These are phyloP conservation scores for Coptodon bakossiorum DNA, from an alignment of 2,113 vertebrate genomes.

Conservation along the genomic window DNA sequence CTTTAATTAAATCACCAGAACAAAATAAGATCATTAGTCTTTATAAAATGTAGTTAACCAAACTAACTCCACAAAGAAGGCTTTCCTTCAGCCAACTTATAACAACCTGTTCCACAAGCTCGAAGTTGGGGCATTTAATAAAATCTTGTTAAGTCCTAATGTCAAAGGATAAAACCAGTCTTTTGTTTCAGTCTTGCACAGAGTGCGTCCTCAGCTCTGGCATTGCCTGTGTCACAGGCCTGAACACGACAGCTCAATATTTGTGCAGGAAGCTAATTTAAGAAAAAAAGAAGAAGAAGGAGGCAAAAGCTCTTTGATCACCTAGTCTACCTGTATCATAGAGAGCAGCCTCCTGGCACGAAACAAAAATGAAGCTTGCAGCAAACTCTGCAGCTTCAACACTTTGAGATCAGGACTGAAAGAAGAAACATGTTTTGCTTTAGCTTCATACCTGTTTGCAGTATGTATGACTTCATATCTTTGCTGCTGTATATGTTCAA, in stretches of 20 bases:
- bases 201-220: neutral
- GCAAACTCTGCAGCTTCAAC: neutral
- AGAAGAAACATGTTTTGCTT: neutral
- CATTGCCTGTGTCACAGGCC: neutral
- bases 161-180: neutral
- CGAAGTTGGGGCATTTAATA: neutral
- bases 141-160: neutral
- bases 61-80: neutral
- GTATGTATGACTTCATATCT: neutral
- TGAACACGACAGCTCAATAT: neutral
- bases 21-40: neutral
- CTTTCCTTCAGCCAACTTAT: neutral
- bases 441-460: neutral
- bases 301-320: neutral
- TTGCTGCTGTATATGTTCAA: neutral
- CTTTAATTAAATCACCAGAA: neutral
- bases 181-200: neutral
- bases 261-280: neutral
- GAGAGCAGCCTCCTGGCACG: neutral
- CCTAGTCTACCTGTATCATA: neutral
- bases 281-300: neutral
- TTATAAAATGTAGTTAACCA: neutral
- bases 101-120: neutral
- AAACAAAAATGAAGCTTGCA: neutral
- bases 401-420: neutral